Base-by-base conservation (phyloP, 1,140 invertebrate species). In the Drosophila pachea region DNA sequence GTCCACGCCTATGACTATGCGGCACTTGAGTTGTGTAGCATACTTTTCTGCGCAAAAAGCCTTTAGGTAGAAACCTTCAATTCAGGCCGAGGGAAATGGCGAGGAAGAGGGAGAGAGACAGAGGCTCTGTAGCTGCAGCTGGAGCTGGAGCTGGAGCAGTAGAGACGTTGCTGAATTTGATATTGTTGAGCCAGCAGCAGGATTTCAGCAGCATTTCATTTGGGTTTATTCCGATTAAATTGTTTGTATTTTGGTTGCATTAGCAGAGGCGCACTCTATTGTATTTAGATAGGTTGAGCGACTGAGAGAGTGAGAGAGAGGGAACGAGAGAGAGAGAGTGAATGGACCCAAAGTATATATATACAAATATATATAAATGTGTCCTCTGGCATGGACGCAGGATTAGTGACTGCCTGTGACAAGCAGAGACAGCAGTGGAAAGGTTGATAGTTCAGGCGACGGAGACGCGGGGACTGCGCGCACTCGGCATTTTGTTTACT, bases 171-270 rank as follows among this genome's bases (percentile, higher is more conserved):
- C 42, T 12, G 35, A 29, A 58, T 52, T 35, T 52, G 32, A 7
- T 16, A 47, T 60, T 52, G 63, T 54, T 67, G 36, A 42, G 50
- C 47, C 66, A 69, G 47, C 53, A 62, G 65, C 76, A 63, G 52
- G 49, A 49, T 42, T 38, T 7, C 54, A 42, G 14, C 62, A 67
- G 58, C 55, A 83, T 81, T 86, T 86, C 69, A 76, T 84, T 84
- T 86, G 31, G 76, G 76, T 84, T 84, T 86, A 86, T 86, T 86
- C 61, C 81, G 81, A 86, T 84, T 84, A 86, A 84, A 84, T 76
- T 84, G 81, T 84, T 86, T 84, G 74, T 86, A 79, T 86, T 86
- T 75, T 72, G 81, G 73, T 71, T 84, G 79, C 79, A 84, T 86
- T 84, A 84, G 76, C 76, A 74, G 22, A 22, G 48, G 32, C 50